Percentiles rank a stretch among this genome's conserved stretches.
Conservation (phyloP, 1,140 invertebrate species). For the Anastrepha obliqua region DNA sequence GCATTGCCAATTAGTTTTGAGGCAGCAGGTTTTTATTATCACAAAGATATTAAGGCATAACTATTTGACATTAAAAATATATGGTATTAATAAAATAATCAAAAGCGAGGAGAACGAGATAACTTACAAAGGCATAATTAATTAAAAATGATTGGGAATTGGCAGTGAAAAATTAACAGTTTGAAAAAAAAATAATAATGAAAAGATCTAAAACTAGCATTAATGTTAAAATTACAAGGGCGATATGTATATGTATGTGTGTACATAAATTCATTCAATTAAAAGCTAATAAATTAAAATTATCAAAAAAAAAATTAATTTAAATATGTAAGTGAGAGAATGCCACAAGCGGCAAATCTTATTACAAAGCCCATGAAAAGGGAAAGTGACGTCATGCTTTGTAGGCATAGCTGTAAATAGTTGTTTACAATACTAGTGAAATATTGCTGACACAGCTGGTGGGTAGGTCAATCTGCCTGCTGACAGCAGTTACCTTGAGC, state of each 20-base stretch:
- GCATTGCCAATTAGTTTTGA: no score
- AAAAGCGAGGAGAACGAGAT: no score
- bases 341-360: constrained; percentile 5
- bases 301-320: background rate
- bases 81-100: no score
- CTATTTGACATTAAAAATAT: no score
- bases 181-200: no score
- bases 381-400: constrained; percentile 47
- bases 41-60: no score
- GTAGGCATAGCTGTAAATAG: background rate
- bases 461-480: background rate
- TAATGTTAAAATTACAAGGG: background rate
- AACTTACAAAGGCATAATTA: no score
- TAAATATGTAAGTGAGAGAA: constrained; percentile 2
- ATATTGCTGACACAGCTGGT: background rate
- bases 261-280: constrained; percentile 19
- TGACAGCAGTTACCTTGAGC: constrained; percentile 18
- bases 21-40: no score
- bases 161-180: no score
- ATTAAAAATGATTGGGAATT: no score
- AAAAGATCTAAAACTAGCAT: no score
- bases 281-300: constrained; percentile 46
- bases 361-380: constrained; percentile 18
- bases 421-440: constrained; percentile 32
- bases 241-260: background rate